Evolutionary conservation across 2,113 vertebrate genomes (phyloP).

Genomic region (Sterrhoptilus dennistouni): DNA sequence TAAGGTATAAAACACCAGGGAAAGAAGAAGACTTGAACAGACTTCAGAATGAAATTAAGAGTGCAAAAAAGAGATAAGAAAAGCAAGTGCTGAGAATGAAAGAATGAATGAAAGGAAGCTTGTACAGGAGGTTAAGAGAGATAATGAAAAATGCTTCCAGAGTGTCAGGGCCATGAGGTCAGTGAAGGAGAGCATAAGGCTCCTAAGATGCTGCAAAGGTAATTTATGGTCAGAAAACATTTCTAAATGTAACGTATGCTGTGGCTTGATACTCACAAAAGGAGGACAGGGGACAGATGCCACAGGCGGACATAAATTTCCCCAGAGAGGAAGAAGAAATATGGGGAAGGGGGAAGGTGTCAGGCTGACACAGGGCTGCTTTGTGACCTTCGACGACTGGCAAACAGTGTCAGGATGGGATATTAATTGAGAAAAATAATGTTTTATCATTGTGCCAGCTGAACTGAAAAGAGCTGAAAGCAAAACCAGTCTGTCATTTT

Average conservation of each 20-base stretch:
- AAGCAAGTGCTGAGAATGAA: slow-evolving; percentile 62
- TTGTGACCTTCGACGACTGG: slow-evolving; percentile 65
- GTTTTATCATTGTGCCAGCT: slow-evolving; percentile 65
- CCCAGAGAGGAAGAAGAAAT: slow-evolving; percentile 62
- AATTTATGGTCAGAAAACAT: slow-evolving; percentile 73
- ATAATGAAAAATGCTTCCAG: slow-evolving; percentile 68
- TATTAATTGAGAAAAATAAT: slow-evolving; percentile 75
- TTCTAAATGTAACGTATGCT: slow-evolving; percentile 66
- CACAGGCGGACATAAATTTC: slow-evolving; percentile 68
- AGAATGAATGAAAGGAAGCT: slow-evolving; percentile 60
- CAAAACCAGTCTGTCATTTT: slow-evolving; percentile 13
- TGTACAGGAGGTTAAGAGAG: slow-evolving; percentile 44
- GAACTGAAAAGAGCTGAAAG: slow-evolving; percentile 55
- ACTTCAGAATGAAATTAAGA: slow-evolving; percentile 28
- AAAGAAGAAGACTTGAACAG: not conserved
- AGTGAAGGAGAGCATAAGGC: slow-evolving; percentile 23
- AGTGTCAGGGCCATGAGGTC: slow-evolving; percentile 18
- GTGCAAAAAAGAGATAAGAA: slow-evolving; percentile 37
- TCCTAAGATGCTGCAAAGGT: slow-evolving; percentile 64
- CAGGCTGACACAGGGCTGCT: slow-evolving; percentile 51
- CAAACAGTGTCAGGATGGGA: slow-evolving; percentile 69
- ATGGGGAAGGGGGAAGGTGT: slow-evolving; percentile 16
- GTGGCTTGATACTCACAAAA: slow-evolving; percentile 67
- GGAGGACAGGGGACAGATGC: slow-evolving; percentile 70
- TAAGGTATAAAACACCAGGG: not conserved